phyloP scores from a whole-genome alignment of 2,797 vertebrate species.

The Harpagifer antarcticus region DNA sequence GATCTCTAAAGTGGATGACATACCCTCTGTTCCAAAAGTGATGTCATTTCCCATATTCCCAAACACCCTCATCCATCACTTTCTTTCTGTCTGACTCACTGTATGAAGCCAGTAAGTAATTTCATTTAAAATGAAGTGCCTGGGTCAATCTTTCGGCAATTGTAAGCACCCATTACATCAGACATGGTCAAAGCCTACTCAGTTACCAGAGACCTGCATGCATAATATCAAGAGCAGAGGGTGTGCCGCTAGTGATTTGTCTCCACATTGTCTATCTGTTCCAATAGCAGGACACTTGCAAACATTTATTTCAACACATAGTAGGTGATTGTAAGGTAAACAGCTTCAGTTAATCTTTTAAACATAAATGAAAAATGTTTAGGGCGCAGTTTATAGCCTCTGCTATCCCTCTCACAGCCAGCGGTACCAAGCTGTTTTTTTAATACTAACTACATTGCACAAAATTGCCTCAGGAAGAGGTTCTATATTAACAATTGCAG shows the following conservation, averaged over 20 bases:
- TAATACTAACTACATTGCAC: constrained; percentile 39
- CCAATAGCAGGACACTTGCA: constrained; percentile 20
- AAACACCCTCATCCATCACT: constrained; percentile 68
- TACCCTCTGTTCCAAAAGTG: constrained; percentile 63
- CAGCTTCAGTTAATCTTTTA: background rate
- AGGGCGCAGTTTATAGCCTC: background rate
- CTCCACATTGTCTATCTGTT: constrained; percentile 24
- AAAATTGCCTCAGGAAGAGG: constrained; percentile 39
- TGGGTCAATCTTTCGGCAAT: constrained; percentile 76
- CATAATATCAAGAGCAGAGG: constrained; percentile 59
- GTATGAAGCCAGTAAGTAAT: constrained; percentile 74
- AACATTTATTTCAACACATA: constrained; percentile 30
- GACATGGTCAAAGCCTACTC: constrained; percentile 67
- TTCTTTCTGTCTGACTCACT: constrained; percentile 70
- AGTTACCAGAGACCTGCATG: constrained; percentile 60
- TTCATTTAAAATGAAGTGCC: constrained; percentile 81
- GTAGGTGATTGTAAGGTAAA: background rate
- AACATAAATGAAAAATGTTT: constrained; percentile 13
- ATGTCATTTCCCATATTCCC: constrained; percentile 78
- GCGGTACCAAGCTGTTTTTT: background rate
- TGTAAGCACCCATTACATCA: constrained; percentile 80
- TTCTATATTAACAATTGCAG: constrained; percentile 35
- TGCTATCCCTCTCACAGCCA: background rate
- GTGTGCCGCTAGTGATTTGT: constrained; percentile 48
- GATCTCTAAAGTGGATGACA: constrained; percentile 65